A percentile compares a stretch with the other conserved stretches of the same genome.
Evolutionary conservation across 2,888 invertebrate genomes (phyloP).

Genomic region (Lasioglossum oenotherae): DNA sequence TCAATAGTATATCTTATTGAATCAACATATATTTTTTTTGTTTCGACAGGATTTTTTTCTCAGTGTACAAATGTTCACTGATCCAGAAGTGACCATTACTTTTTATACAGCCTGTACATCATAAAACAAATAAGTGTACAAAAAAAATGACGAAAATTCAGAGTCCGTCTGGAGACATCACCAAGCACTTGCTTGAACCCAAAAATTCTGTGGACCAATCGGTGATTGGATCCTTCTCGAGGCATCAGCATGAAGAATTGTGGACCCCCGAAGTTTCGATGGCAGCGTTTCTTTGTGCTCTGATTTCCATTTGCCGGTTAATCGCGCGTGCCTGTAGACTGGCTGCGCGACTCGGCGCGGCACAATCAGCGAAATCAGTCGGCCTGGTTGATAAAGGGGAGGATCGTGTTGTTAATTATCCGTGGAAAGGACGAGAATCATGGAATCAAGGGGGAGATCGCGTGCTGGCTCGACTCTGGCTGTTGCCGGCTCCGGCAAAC

Average conservation of each 20-base stretch:
- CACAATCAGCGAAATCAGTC: slow-evolving; percentile 13
- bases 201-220: neutral
- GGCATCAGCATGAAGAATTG: neutral
- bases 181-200: neutral
- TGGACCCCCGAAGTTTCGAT: neutral
- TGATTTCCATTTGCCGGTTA: neutral
- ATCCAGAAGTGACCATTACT: no score
- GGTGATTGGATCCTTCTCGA: neutral
- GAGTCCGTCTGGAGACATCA: neutral
- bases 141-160: neutral
- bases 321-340: neutral
- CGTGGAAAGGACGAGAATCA: neutral
- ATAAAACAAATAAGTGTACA: neutral
- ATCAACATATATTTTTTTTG: no score
- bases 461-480: slow-evolving; percentile 31
- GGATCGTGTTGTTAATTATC: slow-evolving; percentile 37
- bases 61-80: no score
- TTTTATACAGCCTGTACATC: neutral
- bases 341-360: neutral
- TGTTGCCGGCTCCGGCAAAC: slow-evolving; percentile 30
- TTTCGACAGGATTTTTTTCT: no score
- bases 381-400: neutral
- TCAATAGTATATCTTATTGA: no score
- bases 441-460: slow-evolving; percentile 37
- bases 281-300: neutral